Evolutionary conservation across 2,888 invertebrate species (phyloP).

Genomic region (Apamea crenata): DNA sequence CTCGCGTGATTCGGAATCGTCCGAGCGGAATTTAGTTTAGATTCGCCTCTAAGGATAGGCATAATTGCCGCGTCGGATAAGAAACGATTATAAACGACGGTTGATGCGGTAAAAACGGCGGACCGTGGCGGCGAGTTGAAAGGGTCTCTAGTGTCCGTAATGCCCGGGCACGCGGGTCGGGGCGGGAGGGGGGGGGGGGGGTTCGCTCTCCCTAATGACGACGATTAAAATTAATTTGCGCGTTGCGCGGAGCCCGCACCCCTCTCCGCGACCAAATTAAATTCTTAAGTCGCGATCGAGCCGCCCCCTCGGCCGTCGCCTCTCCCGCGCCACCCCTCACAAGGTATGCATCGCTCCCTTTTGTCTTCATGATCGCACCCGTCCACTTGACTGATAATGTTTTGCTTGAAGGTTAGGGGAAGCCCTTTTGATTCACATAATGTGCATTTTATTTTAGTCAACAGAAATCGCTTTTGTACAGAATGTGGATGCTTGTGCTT

Average conservation of each 20-base stretch:
- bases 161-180: slow-evolving; percentile 26
- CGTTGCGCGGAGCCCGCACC: slow-evolving; percentile 65
- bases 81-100: slow-evolving; percentile 63
- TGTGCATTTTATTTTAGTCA: slow-evolving; percentile 43
- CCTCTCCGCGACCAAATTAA: slow-evolving; percentile 78
- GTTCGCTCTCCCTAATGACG: slow-evolving; percentile 80
- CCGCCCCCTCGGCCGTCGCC: slow-evolving; percentile 1
- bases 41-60: slow-evolving; percentile 68
- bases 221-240: slow-evolving; percentile 89
- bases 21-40: slow-evolving; percentile 70
- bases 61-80: slow-evolving; percentile 68
- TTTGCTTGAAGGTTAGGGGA: slow-evolving; percentile 62
- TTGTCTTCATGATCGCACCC: slow-evolving; percentile 70
- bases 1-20: slow-evolving; percentile 66
- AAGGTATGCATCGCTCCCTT: slow-evolving; percentile 62
- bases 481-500: neutral
- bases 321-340: slow-evolving; percentile 27
- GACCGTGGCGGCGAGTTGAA: slow-evolving; percentile 71
- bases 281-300: slow-evolving; percentile 80
- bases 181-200: neutral
- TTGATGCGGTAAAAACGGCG: slow-evolving; percentile 66
- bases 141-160: slow-evolving; percentile 62
- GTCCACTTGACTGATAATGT: slow-evolving; percentile 78
- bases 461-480: neutral
- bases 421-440: slow-evolving; percentile 47